Percentiles rank a stretch among this genome's conserved stretches.
Evolutionary conservation across 2,797 vertebrate genomes (phyloP).

Genomic region (Peromyscus nudipes): DNA sequence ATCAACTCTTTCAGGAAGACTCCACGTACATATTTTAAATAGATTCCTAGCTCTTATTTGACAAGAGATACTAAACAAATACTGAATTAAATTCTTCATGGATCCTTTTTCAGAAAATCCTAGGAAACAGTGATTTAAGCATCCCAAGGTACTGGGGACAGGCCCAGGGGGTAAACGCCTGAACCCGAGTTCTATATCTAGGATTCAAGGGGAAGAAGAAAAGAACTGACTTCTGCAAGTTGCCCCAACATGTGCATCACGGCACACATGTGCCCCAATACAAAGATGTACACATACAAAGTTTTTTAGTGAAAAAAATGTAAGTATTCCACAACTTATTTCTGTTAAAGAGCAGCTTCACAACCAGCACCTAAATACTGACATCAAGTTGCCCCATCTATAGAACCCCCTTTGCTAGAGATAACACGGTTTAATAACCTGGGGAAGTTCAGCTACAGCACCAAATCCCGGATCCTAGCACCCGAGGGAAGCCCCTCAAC

Average conservation of each 20-base stretch:
- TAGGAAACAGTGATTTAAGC: slow-evolving; percentile 30
- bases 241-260: neutral
- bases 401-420: neutral
- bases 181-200: neutral
- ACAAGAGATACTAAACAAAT: slow-evolving; percentile 5
- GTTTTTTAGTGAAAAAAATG: neutral
- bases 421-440: neutral
- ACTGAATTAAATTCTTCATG: neutral
- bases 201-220: neutral
- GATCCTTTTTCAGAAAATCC: slow-evolving; percentile 48
- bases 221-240: neutral
- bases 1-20: slow-evolving; percentile 27
- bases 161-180: neutral
- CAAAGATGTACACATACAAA: neutral
- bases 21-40: slow-evolving; percentile 21
- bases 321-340: slow-evolving; percentile 52
- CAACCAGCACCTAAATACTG: neutral
- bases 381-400: neutral
- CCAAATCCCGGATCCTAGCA: slow-evolving; percentile 20
- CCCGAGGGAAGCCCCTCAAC: slow-evolving; percentile 28
- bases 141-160: neutral
- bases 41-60: slow-evolving; percentile 31
- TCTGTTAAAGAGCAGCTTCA: slow-evolving; percentile 12
- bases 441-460: neutral
- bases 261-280: neutral